Conservation (phyloP, 1,140 invertebrate species). For the Andricus grossulariae region DNA sequence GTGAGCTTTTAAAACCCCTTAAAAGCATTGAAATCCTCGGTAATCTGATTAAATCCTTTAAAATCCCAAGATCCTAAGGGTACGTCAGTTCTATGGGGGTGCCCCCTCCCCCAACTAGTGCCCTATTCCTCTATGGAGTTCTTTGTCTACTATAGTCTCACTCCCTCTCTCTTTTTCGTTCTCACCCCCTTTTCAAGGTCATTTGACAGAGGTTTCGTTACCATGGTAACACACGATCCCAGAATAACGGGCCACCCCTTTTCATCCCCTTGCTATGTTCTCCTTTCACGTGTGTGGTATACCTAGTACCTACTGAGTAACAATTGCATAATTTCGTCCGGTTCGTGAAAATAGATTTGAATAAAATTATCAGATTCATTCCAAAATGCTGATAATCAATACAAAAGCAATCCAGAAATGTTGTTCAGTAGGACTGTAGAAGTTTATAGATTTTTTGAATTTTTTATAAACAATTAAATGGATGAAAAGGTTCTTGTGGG, state of each 20-base stretch:
- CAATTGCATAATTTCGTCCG: background rate
- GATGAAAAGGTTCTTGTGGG: too few species aligned
- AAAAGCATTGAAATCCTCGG: too few species aligned
- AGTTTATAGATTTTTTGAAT: too few species aligned
- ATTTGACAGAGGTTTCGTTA: constrained; percentile 61
- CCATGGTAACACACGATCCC: constrained; percentile 63
- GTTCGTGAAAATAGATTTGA: background rate
- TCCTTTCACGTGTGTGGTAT: constrained; percentile 43
- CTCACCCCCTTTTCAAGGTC: constrained; percentile 62
- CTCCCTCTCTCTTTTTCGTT: constrained; percentile 45
- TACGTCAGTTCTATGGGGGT: constrained; percentile 46
- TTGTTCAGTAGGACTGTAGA: too few species aligned
- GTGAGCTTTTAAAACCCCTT: too few species aligned
- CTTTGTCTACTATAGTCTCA: constrained; percentile 16
- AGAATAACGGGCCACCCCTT: constrained; percentile 60
- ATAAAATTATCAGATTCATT: too few species aligned
- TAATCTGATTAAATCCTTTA: too few species aligned
- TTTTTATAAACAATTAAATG: too few species aligned
- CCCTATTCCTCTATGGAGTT: background rate
- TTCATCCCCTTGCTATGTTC: constrained; percentile 49
- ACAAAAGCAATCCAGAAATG: too few species aligned
- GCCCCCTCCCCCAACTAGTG: constrained; percentile 41
- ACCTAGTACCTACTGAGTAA: background rate
- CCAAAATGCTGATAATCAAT: too few species aligned
- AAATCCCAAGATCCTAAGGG: constrained; percentile 32